Evolutionary conservation across 2,888 invertebrate genomes (phyloP).

Genomic region (Scrobipalpa atriplicella): DNA sequence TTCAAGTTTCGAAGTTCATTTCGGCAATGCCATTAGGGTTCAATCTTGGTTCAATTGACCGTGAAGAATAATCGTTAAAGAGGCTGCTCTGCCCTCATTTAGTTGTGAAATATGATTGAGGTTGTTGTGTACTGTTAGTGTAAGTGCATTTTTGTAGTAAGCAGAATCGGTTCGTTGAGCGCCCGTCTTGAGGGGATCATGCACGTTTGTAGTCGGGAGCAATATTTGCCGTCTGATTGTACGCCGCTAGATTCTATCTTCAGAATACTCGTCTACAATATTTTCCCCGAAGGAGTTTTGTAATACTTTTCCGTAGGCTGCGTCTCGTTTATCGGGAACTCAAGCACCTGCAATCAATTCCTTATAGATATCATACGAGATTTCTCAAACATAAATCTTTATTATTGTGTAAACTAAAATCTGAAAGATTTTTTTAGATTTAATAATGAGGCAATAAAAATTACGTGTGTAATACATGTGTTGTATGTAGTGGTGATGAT

Average conservation of each 20-base stretch:
- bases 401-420: too few relatives aligned
- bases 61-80: slow-evolving; percentile 53
- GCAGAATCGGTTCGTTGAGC: slow-evolving; percentile 7
- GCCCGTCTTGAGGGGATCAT: slow-evolving; percentile 6
- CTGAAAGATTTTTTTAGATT: too few relatives aligned
- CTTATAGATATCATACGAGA: background rate
- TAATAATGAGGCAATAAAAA: slow-evolving; percentile 26
- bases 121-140: background rate
- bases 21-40: slow-evolving; percentile 38
- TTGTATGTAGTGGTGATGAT: slow-evolving; percentile 67
- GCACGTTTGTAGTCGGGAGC: slow-evolving; percentile 6
- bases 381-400: too few relatives aligned
- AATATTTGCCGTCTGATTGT: slow-evolving; percentile 13
- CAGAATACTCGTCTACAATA: background rate
- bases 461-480: slow-evolving; percentile 49
- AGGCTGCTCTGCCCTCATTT: slow-evolving; percentile 49
- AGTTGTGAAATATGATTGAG: slow-evolving; percentile 11
- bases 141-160: slow-evolving; percentile 9
- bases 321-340: background rate
- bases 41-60: slow-evolving; percentile 52
- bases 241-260: background rate
- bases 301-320: background rate
- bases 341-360: background rate
- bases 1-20: slow-evolving; percentile 36
- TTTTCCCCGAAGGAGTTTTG: background rate